phyloP scores from a whole-genome alignment of 2,797 vertebrate species.

The Enteromius radiatus region DNA sequence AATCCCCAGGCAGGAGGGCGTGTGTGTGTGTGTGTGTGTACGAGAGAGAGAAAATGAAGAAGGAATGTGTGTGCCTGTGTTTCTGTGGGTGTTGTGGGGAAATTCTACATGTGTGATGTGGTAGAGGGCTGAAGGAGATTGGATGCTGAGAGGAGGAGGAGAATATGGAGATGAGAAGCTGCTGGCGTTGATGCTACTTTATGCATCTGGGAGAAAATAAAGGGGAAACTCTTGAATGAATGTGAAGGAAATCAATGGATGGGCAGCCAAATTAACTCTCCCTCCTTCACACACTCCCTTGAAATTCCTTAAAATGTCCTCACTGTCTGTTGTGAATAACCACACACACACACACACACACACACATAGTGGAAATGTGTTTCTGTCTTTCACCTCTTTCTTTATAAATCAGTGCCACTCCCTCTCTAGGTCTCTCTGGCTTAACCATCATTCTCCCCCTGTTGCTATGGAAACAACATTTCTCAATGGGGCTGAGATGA shows the following conservation, averaged over 20 bases:
- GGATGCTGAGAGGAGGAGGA: constrained; percentile 59
- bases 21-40: background rate
- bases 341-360: constrained; percentile 20
- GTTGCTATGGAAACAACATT: constrained; percentile 61
- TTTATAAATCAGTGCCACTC: constrained; percentile 47
- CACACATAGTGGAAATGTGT: constrained; percentile 1
- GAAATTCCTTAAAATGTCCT: constrained; percentile 5
- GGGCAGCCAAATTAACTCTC: constrained; percentile 13
- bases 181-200: constrained; percentile 52
- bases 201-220: constrained; percentile 58
- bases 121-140: constrained; percentile 46
- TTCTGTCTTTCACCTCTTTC: constrained; percentile 49
- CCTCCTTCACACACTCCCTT: background rate
- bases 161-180: constrained; percentile 61
- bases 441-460: constrained; percentile 52
- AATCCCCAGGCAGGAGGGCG: constrained; percentile 60
- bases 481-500: constrained; percentile 57
- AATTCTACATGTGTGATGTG: constrained; percentile 34
- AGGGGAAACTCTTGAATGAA: constrained; percentile 54
- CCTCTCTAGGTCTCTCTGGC: constrained; percentile 47
- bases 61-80: constrained; percentile 23
- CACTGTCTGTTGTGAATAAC: background rate
- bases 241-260: constrained; percentile 16
- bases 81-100: constrained; percentile 37
- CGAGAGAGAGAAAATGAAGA: constrained; percentile 20